A percentile compares a stretch with the other conserved stretches of the same genome.
Conservation (phyloP, 2,113 vertebrate genomes). For the Percopsis transmontana region DNA sequence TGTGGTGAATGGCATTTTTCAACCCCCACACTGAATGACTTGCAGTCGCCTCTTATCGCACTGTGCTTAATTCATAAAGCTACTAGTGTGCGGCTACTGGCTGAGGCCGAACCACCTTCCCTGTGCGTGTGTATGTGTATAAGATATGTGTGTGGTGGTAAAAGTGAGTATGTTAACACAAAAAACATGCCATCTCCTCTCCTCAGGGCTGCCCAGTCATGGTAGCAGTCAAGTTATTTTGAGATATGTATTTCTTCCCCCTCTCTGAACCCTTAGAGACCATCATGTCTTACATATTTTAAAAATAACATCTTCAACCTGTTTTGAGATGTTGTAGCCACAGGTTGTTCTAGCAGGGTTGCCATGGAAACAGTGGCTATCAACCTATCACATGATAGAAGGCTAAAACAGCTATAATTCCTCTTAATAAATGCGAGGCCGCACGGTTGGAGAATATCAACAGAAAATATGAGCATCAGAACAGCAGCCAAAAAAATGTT, state of each 20-base stretch:
- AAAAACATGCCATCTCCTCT: background rate
- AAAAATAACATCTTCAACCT: slow-evolving; percentile 66
- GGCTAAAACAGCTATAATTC: slow-evolving; percentile 49
- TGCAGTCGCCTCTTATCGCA: slow-evolving; percentile 3
- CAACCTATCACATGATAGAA: slow-evolving; percentile 64
- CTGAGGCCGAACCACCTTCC: background rate
- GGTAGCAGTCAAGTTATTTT: background rate
- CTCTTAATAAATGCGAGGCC: slow-evolving; percentile 33
- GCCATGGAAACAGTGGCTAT: slow-evolving; percentile 79
- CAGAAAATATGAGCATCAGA: background rate
- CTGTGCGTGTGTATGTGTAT: background rate
- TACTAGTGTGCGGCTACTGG: background rate
- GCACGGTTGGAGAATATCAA: slow-evolving; percentile 47
- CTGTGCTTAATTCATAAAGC: background rate
- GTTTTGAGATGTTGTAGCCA: slow-evolving; percentile 63
- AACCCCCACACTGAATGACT: background rate
- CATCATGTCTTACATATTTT: slow-evolving; percentile 43
- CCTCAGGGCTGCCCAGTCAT: too few species aligned
- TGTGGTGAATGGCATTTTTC: background rate
- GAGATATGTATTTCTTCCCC: background rate
- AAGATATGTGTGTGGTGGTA: background rate
- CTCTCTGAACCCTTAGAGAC: slow-evolving; percentile 8
- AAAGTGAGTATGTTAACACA: too few species aligned
- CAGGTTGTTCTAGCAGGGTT: slow-evolving; percentile 64
- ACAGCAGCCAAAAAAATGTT: too few species aligned